phyloP scores from a whole-genome alignment of 2,797 vertebrate species.

The Mus minutoides region DNA sequence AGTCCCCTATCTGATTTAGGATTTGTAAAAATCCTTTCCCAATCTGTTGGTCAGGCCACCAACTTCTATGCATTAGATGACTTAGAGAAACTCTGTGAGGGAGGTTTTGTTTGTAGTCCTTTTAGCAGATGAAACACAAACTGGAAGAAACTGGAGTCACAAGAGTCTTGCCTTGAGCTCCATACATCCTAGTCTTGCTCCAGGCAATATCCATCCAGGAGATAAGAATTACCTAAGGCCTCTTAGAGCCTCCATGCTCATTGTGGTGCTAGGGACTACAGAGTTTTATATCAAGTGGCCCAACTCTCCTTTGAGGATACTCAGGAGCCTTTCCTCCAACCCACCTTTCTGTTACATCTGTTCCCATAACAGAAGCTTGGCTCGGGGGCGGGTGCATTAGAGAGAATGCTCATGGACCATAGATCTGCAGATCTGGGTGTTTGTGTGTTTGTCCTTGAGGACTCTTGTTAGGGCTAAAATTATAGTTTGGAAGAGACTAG shows the following conservation, averaged over 20 bases:
- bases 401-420: background rate
- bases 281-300: background rate
- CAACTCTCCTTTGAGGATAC: background rate
- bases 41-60: background rate
- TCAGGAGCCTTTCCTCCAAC: background rate
- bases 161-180: background rate
- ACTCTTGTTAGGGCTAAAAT: background rate
- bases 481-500: background rate
- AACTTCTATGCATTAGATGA: background rate
- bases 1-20: too few relatives aligned
- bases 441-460: background rate
- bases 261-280: background rate
- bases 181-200: background rate
- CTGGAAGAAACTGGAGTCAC: background rate
- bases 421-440: background rate
- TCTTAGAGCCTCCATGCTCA: background rate
- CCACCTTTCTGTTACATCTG: background rate
- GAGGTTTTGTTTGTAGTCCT: background rate
- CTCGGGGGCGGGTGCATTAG: background rate
- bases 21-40: too few relatives aligned
- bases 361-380: background rate
- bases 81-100: background rate
- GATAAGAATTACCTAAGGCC: background rate
- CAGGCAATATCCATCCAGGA: too few relatives aligned
- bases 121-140: background rate